Evolutionary conservation across 64 coral and sea anemone species (phyloP).

Genomic region (Astreopora myriophthalma): DNA sequence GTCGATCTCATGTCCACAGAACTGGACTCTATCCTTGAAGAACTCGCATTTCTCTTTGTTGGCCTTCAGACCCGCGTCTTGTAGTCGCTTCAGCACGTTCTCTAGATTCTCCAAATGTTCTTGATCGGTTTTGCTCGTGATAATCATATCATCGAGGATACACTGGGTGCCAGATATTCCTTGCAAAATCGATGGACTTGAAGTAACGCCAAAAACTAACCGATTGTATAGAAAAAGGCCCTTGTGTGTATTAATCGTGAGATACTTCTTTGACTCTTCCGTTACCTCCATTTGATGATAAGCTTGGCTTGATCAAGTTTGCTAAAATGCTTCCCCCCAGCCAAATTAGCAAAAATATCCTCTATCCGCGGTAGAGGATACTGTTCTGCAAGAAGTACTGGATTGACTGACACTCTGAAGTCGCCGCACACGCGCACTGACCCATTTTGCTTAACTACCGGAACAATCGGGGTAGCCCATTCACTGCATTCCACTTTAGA

Average conservation of each 20-base stretch:
- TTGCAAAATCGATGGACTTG: conserved; percentile 6
- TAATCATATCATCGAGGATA: conserved; percentile 46
- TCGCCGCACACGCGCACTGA: conserved; percentile 45
- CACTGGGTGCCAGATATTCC: conserved; percentile 47
- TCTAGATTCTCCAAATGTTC: conserved; percentile 37
- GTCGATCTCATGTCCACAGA: conserved; percentile 62
- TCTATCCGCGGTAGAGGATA: conserved; percentile 39
- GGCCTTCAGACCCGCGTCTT: conserved; percentile 48
- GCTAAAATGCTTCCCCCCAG: conserved; percentile 18
- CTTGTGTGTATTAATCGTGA: neutral
- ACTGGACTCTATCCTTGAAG: conserved; percentile 56
- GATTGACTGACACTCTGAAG: conserved; percentile 60
- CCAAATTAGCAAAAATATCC: conserved; percentile 46
- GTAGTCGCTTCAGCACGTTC: conserved; percentile 31
- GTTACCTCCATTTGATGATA: conserved; percentile 31
- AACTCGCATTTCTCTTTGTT: conserved; percentile 58
- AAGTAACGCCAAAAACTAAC: neutral
- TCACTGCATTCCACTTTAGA: conserved; percentile 48
- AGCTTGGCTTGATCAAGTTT: neutral
- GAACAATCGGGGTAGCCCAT: conserved; percentile 59
- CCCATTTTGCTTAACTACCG: conserved; percentile 31
- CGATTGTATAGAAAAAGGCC: conserved; percentile 41
- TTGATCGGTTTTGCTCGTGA: neutral
- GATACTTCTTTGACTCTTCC: neutral
- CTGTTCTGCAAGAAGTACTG: conserved; percentile 36